Evolutionary conservation across 2,888 invertebrate genomes (phyloP), one percentile per base, ranked within the genome.

Genomic region (Pseudanteris insignis): DNA sequence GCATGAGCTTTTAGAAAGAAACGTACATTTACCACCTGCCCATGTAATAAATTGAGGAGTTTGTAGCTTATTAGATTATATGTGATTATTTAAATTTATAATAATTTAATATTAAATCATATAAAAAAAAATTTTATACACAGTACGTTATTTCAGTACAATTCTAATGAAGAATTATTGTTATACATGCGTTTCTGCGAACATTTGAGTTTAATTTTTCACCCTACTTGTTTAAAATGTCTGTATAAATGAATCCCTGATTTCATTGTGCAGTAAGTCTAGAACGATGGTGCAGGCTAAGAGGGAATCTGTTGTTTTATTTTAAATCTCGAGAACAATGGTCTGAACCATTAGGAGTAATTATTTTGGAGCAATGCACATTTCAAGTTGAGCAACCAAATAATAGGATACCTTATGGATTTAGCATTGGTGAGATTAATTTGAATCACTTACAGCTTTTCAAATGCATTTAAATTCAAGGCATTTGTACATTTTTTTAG

Each of bases 221-320:
- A 43, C 30, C 12, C 8, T 18, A 4, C 6, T 18, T 34, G 6
- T 28, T 26, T 15, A 18, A 43, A 34, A 40, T 6, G 9, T 37
- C 13, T n/a, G 28, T 8, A 37, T 38, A 15, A 40, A 50, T 41
- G 24, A 53, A 46, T 40, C 34, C 11, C 13, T 66, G 15, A 60
- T 60, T 69, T 66, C 63, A 47, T 69, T 69, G 48, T 82, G 38
- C 81, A 92, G 92, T 89, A 68, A 89, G 86, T 76, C 83, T 87
- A 70, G 90, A 91, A 78, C 84, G 92, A 75, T 95, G 94, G 92
- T 96, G 94, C 81, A 87, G 94, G 64, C 85, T 97, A 26, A 86
- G 92, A 69, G 96, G 96, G 57, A 97, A 96, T 81, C 84, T 96
- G 9, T 83, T 97, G 55, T 96, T 96, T 82, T 96, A 95, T 81